phyloP scores from a whole-genome alignment of 2,888 invertebrate genomes.

The Ctenicera cuprea region DNA sequence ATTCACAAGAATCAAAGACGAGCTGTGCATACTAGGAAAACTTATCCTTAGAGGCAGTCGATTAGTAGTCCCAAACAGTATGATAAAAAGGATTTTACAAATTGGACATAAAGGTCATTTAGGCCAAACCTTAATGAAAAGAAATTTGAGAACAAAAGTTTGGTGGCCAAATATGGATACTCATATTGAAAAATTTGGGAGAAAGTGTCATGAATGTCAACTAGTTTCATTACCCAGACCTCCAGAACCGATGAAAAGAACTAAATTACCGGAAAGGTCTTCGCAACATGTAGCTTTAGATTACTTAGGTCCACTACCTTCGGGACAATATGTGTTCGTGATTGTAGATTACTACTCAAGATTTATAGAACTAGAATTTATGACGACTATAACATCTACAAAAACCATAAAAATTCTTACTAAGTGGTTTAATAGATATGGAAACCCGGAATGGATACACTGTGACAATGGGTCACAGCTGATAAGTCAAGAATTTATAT shows the following conservation, averaged over 20 bases:
- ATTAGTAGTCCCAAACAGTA: neutral
- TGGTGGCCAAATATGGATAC: neutral
- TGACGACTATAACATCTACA: conserved; percentile 45
- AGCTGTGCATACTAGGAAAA: neutral
- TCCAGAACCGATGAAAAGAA: conserved; percentile 20
- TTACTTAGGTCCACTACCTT: conserved; percentile 59
- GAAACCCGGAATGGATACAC: conserved; percentile 52
- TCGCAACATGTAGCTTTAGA: conserved; percentile 59
- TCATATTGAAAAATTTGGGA: neutral
- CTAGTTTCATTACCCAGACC: neutral
- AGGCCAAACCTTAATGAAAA: neutral
- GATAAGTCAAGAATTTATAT: conserved; percentile 50
- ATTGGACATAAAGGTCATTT: neutral
- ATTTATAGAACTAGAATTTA: conserved; percentile 56
- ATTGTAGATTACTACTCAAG: conserved; percentile 48
- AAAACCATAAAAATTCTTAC: conserved; percentile 49
- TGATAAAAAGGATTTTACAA: neutral
- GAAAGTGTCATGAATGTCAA: neutral
- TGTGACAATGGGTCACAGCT: conserved; percentile 57
- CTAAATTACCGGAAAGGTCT: conserved; percentile 41
- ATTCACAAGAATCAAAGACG: conserved; percentile 11
- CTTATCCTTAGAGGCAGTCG: conserved; percentile 32
- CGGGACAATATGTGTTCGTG: conserved; percentile 50
- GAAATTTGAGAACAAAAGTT: neutral
- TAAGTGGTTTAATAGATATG: conserved; percentile 57